Evolutionary conservation across 2,113 vertebrate genomes (phyloP).

Genomic region (Madoqua kirkii): DNA sequence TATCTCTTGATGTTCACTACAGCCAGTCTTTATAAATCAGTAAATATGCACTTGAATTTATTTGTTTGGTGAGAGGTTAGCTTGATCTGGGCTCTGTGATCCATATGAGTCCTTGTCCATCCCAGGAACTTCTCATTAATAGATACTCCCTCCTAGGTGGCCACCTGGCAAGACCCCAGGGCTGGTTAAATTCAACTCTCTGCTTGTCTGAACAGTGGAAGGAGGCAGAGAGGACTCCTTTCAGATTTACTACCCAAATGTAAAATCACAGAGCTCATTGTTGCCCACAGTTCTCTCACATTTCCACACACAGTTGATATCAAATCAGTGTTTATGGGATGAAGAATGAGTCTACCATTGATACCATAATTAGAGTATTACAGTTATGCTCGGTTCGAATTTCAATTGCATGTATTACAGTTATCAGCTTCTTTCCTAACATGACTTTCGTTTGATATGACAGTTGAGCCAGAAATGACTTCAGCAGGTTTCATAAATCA

Average conservation of each 20-base stretch:
- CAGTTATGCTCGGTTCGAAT: background rate
- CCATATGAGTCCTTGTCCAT: background rate
- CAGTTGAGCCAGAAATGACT: background rate
- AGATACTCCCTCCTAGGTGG: background rate
- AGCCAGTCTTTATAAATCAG: background rate
- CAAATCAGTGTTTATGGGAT: background rate
- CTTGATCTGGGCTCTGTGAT: background rate
- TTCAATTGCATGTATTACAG: background rate
- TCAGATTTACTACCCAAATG: background rate
- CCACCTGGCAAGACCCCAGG: no score
- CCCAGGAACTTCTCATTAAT: rapidly evolving
- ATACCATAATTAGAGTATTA: no score
- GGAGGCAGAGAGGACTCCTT: background rate
- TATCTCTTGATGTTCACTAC: background rate
- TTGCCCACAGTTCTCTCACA: background rate
- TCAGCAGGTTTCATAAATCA: background rate
- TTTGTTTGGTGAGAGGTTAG: background rate
- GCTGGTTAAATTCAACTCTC: rapidly evolving
- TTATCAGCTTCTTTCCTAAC: background rate
- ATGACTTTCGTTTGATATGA: background rate
- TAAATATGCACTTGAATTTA: rapidly evolving
- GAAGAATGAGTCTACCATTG: background rate
- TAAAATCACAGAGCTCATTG: rapidly evolving
- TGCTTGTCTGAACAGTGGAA: rapidly evolving
- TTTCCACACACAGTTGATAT: background rate